These are phyloP conservation scores for Excalfactoria chinensis DNA, from an alignment of 2,113 vertebrate genomes.

Conservation along the genomic window DNA sequence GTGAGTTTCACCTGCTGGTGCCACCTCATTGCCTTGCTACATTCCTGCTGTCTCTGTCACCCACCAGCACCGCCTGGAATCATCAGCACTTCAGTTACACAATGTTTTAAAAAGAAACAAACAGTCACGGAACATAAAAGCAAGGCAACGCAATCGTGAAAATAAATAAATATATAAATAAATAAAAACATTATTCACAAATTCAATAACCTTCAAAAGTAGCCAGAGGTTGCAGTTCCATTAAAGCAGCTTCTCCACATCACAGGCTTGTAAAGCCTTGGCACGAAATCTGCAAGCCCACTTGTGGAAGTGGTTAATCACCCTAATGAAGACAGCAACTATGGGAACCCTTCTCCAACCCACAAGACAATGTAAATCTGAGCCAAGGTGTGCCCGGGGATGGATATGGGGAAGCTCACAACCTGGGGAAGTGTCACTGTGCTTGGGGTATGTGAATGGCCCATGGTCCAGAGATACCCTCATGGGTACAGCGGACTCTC, in stretches of 20 bases:
- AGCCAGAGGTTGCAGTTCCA: neutral
- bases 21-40: slow-evolving; percentile 14
- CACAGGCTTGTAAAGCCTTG: neutral
- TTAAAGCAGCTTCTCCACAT: neutral
- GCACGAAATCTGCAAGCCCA: neutral
- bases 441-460: rapidly evolving
- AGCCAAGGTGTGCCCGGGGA: neutral
- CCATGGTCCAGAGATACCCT: neutral
- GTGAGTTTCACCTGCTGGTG: slow-evolving; percentile 41
- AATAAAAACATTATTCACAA: neutral
- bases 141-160: neutral
- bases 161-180: neutral
- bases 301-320: neutral
- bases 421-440: neutral
- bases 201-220: neutral
- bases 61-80: slow-evolving; percentile 10
- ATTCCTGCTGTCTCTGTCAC: slow-evolving; percentile 23
- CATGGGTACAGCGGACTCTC: neutral
- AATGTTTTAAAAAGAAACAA: neutral
- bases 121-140: neutral
- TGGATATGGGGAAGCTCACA: rapidly evolving
- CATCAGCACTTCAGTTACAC: neutral
- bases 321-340: rapidly evolving
- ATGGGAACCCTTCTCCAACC: rapidly evolving
- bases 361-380: neutral